Percentiles rank a stretch among this genome's conserved stretches.
Evolutionary conservation across 2,888 invertebrate genomes (phyloP).

Genomic region (Chrysolina oricalcia): DNA sequence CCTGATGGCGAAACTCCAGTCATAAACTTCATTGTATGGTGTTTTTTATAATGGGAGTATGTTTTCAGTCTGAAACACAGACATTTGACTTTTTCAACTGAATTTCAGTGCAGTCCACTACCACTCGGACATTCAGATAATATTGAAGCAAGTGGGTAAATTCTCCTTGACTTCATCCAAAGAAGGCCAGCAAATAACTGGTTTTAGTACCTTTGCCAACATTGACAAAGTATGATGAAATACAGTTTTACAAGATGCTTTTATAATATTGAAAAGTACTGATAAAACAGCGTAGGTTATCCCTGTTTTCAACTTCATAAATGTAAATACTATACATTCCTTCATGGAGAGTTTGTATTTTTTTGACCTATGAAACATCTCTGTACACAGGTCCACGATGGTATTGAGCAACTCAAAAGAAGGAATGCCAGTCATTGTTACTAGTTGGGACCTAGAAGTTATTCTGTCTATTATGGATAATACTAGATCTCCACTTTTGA

Average conservation of each 20-base stretch:
- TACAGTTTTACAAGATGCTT: background rate
- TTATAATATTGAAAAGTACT: background rate
- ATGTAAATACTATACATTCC: background rate
- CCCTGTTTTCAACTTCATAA: background rate
- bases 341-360: background rate
- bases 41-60: background rate
- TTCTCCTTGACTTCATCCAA: background rate
- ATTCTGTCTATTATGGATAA: background rate
- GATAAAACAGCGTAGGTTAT: background rate
- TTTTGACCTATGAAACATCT: background rate
- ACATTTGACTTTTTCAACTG: conserved; percentile 1
- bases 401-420: background rate
- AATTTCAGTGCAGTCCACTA: conserved; percentile 1
- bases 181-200: background rate
- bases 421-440: background rate
- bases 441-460: conserved; percentile 1
- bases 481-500: background rate
- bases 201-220: background rate
- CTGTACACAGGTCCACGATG: background rate
- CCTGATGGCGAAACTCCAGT: background rate
- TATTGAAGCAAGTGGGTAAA: background rate
- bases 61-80: background rate
- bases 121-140: background rate
- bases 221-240: background rate
- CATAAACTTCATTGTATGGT: background rate